Evolutionary conservation across 2,797 vertebrate species (phyloP).

Genomic region (Phrynocephalus forsythii): DNA sequence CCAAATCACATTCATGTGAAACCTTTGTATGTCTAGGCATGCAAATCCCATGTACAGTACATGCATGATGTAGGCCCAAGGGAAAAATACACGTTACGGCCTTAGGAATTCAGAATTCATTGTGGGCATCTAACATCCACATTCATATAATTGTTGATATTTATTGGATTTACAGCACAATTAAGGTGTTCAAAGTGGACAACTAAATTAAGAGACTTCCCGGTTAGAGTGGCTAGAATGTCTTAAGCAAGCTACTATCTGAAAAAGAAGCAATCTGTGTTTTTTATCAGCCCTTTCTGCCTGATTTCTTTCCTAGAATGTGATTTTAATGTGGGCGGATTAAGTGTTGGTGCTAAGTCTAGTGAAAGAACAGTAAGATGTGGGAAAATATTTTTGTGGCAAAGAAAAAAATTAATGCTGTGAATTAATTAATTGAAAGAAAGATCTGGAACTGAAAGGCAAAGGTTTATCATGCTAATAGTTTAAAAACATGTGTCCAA

Average conservation of each 20-base stretch:
- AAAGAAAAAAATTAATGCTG: no score
- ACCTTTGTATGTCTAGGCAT: not conserved
- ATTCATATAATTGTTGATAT: not conserved
- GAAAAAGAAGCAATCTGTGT: no score
- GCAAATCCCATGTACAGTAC: not conserved
- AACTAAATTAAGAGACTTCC: not conserved
- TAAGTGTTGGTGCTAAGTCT: no score
- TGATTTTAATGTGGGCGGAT: no score
- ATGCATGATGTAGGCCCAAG: not conserved
- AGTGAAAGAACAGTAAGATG: no score
- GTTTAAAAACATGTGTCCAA: no score
- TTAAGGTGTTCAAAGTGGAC: not conserved
- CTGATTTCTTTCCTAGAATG: no score
- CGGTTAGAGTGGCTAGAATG: not conserved
- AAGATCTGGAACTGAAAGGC: no score
- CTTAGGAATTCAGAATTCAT: not conserved
- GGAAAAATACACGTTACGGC: not conserved
- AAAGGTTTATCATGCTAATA: no score
- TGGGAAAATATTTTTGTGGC: no score
- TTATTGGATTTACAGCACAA: constrained; percentile 2
- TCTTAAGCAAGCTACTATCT: no score
- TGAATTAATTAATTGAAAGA: no score
- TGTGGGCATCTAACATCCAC: not conserved
- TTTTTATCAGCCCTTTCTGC: not conserved
- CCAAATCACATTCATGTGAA: not conserved